Evolutionary conservation across 2,888 invertebrate species (phyloP), one percentile per base, ranked within the genome.

Genomic region (Orchesella flavescens): DNA sequence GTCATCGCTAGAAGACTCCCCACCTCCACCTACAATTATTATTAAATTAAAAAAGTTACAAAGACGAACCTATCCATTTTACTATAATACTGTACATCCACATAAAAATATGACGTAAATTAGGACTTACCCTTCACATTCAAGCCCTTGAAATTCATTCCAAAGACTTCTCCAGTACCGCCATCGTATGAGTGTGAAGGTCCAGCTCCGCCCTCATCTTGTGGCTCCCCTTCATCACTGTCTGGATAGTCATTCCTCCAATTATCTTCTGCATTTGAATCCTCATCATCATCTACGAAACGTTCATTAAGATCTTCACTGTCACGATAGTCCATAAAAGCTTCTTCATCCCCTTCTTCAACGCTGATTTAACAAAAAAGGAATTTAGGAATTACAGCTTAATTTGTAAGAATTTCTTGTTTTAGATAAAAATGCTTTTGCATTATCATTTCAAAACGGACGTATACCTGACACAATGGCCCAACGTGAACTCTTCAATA

Each of bases 201-300:
- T 5, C 19, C 46, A 19, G 63, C 61, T 1, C 77, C 61, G 13
- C 59, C 55, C 19, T 17, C n/a, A n/a, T 76, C 77, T 1, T 74
- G 66, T n/a, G 34, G 24, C 21, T 65, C 63, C 5, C 71, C 75
- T 46, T 81, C 80, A n/a, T 73, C 93, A 0, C 93, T 93, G 89
- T 94, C 94, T 0, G 95, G 95, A 90, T 95, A 95, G 74, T 95
- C 95, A 89, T 95, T 95, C 84, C 92, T 91, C 92, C 93, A 94
- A 89, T 95, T 93, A 88, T 93, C 93, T 90, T 95, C 95, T 85
- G 94, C 93, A 91, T 95, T 95, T 0, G 95, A 95, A 89, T 95
- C 95, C 86, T 93, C 93, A 79, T 92, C 91, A 73, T 89, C 89
- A 13, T 91, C 92, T 15, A 77, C 12, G 15, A 88, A 87, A 68